These are phyloP conservation scores for Didymodactylos carnosus DNA, from an alignment of 2,888 invertebrate species.

Conservation along the genomic window DNA sequence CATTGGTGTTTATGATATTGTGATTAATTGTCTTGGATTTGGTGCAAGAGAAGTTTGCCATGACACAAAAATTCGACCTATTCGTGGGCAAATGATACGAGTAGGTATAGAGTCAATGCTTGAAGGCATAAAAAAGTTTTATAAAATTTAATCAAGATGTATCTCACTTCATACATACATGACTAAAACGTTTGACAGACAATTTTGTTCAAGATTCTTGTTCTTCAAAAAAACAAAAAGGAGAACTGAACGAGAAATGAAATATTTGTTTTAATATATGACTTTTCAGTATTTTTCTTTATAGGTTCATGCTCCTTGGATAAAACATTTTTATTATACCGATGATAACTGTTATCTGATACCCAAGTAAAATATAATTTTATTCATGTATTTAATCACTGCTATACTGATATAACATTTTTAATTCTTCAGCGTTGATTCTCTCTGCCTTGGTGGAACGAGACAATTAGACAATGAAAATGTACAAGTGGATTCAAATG, in stretches of 20 bases:
- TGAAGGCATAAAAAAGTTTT: no score
- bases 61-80: slow-evolving; percentile 1
- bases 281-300: neutral
- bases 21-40: slow-evolving; percentile 35
- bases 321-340: slow-evolving; percentile 65
- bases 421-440: slow-evolving; percentile 37
- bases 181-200: no score
- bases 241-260: no score
- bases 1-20: slow-evolving; percentile 21
- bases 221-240: no score
- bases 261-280: neutral
- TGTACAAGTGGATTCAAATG: slow-evolving; percentile 46
- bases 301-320: slow-evolving; percentile 61
- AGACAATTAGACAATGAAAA: slow-evolving; percentile 61
- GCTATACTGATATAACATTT: neutral
- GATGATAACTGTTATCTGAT: slow-evolving; percentile 61
- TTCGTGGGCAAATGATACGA: slow-evolving; percentile 12
- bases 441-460: slow-evolving; percentile 62
- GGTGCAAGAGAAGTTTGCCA: slow-evolving; percentile 1
- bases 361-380: slow-evolving; percentile 19
- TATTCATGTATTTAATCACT: neutral
- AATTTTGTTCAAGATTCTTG: no score
- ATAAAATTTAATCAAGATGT: no score
- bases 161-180: no score
- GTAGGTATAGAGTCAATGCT: no score